Base-by-base conservation (phyloP, 2,888 invertebrate genomes). In the Gastrophysa polygoni region DNA sequence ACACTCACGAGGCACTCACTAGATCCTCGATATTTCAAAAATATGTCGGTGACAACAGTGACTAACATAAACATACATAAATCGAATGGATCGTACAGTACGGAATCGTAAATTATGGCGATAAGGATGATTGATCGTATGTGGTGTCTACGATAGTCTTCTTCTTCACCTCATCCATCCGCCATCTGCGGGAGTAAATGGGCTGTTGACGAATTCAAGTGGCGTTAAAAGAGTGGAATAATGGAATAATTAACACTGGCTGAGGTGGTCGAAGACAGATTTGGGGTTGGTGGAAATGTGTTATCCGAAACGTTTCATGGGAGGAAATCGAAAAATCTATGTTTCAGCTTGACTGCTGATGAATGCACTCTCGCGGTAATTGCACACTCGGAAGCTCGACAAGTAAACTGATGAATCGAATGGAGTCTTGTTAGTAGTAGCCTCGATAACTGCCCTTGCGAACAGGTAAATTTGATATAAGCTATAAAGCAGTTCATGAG, bases 151-250 rank as follows among this genome's bases (percentile, higher is more conserved):
- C 52, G 52, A 49, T 63, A 59, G 58, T 63, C 63, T 55, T 59
- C 57, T 61, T 61, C 55, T 63, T 59, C 54, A 59, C 58, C 34
- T 55, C 46, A 51, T 51, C 59, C 50, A 57, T 59, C 34, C 24
- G 24, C 56, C 59, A 63, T 57, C 46, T 57, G 57, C 49, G 46
- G 63, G 51, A 61, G 63, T 61, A 65, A 67, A 61, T 61, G 63
- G 54, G 56, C 57, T 65, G 67, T 57, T 49, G 67, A 67, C 63
- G 59, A 61, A 57, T 61, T 69, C 66, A 68, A 66, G 61, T 58
- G 59, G 57, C 38, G 38, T 57, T 51, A 57, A 51, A 54, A 54
- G 57, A 38, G 44, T 46, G 43, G 60, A 60, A 60, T 63, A 63
- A 63, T 63, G 59, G 59, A 63, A 63, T 50, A 58, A 63, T 63